These are phyloP conservation scores for Archips crataeganus DNA, from an alignment of 2,888 invertebrate species.

Conservation along the genomic window DNA sequence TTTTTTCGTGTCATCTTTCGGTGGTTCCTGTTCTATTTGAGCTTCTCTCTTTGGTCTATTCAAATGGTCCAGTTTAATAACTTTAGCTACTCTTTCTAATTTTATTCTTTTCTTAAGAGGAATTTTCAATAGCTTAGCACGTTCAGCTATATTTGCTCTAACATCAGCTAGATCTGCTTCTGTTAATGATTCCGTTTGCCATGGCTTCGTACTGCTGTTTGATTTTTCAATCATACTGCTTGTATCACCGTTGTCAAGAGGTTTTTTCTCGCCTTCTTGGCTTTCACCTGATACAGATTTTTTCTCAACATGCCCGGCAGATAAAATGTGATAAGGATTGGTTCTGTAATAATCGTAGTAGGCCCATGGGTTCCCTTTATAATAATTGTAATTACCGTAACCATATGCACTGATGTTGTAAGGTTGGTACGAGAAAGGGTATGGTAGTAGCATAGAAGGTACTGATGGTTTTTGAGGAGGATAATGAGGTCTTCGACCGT, in stretches of 20 bases:
- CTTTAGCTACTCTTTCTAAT: slow-evolving; percentile 69
- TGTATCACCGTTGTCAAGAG: not conserved
- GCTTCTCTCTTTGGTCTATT: slow-evolving; percentile 57
- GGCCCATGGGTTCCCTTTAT: slow-evolving; percentile 54
- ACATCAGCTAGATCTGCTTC: slow-evolving; percentile 66
- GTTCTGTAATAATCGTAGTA: slow-evolving; percentile 52
- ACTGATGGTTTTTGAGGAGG: slow-evolving; percentile 48
- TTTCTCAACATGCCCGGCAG: not conserved
- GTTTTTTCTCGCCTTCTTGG: slow-evolving; percentile 44
- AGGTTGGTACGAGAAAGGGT: slow-evolving; percentile 63
- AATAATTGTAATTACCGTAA: slow-evolving; percentile 46
- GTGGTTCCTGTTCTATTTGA: slow-evolving; percentile 1
- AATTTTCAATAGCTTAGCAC: slow-evolving; percentile 58
- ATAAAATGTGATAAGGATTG: slow-evolving; percentile 42
- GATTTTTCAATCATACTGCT: slow-evolving; percentile 36
- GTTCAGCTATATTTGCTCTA: slow-evolving; percentile 64
- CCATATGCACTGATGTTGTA: slow-evolving; percentile 54
- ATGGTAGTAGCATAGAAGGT: slow-evolving; percentile 60
- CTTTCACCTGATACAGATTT: slow-evolving; percentile 37
- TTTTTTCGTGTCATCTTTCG: slow-evolving; percentile 21
- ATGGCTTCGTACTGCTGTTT: slow-evolving; percentile 47
- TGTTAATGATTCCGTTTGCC: slow-evolving; percentile 70
- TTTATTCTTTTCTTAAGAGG: slow-evolving; percentile 67
- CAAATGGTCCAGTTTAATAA: slow-evolving; percentile 64
- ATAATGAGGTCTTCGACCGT: slow-evolving; percentile 44